Conservation (phyloP, 2,797 vertebrate species). For the Anomalospiza imberbis region DNA sequence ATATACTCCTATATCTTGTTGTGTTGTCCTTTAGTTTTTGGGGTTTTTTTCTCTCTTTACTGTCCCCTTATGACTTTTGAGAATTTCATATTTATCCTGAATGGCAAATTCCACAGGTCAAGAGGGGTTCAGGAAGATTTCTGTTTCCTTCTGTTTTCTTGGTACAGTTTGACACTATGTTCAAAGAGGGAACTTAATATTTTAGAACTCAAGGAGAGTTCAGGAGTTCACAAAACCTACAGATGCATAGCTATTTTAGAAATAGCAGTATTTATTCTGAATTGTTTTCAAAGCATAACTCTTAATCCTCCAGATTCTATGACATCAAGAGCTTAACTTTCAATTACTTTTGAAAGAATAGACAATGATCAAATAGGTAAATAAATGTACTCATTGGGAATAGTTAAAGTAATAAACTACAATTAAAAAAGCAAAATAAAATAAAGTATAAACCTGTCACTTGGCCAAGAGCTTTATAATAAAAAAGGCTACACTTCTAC, state of each 20-base stretch:
- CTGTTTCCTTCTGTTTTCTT: neutral
- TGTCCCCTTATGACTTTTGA: neutral
- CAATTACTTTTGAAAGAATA: neutral
- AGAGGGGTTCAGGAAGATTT: neutral
- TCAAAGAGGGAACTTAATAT: neutral
- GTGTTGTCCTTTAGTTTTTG: rapidly evolving
- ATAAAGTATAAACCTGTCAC: neutral
- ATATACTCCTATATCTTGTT: neutral
- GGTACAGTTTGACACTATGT: neutral
- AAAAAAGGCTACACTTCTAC: neutral
- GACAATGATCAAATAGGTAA: neutral
- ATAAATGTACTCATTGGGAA: neutral
- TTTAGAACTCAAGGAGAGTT: neutral
- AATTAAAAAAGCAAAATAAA: neutral
- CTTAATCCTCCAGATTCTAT: neutral
- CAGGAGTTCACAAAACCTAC: neutral
- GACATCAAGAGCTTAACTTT: neutral
- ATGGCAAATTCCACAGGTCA: neutral
- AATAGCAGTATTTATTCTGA: neutral
- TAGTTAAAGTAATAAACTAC: neutral
- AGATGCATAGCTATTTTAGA: neutral
- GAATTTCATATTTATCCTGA: neutral
- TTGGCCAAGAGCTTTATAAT: neutral
- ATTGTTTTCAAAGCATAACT: neutral
- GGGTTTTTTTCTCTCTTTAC: neutral